Evolutionary conservation across 2,797 vertebrate genomes (phyloP).

Genomic region (Salmo trutta): DNA sequence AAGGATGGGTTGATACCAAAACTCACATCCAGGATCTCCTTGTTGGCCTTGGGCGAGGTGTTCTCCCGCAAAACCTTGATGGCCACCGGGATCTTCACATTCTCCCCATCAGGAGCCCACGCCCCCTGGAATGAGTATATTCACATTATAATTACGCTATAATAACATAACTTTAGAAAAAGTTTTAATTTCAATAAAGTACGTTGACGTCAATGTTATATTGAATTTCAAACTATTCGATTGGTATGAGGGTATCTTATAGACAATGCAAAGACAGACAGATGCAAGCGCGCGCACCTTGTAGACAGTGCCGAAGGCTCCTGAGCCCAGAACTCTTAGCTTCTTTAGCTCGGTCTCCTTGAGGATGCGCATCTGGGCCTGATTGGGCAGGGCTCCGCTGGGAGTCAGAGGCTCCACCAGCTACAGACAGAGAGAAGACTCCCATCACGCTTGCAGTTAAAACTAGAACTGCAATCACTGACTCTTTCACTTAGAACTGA

Average conservation of each 20-base stretch:
- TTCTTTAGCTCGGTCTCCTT: conserved; percentile 97
- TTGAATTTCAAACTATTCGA: background rate
- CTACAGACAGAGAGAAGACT: conserved; percentile 59
- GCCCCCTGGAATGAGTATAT: conserved; percentile 78
- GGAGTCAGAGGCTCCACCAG: conserved; percentile 95
- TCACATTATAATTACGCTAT: background rate
- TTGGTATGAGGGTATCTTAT: background rate
- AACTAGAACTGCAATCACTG: background rate
- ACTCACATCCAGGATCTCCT: conserved; percentile 96
- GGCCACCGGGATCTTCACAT: conserved; percentile 93
- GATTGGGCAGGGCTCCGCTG: conserved; percentile 93
- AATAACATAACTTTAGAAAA: background rate
- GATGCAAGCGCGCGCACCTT: conserved; percentile 76
- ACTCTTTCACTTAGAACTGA: background rate
- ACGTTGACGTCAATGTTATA: background rate
- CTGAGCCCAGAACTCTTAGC: conserved; percentile 90
- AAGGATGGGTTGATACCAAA: background rate
- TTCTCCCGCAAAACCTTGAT: conserved; percentile 98
- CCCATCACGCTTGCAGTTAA: background rate
- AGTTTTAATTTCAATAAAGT: background rate
- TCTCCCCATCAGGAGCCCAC: conserved; percentile 95
- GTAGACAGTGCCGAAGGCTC: conserved; percentile 94
- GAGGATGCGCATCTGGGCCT: conserved; percentile 97
- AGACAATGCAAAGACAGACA: background rate
- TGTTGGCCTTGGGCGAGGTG: conserved; percentile 96